These are phyloP conservation scores for Polyploca ridens DNA, from an alignment of 2,888 invertebrate genomes.

Conservation along the genomic window DNA sequence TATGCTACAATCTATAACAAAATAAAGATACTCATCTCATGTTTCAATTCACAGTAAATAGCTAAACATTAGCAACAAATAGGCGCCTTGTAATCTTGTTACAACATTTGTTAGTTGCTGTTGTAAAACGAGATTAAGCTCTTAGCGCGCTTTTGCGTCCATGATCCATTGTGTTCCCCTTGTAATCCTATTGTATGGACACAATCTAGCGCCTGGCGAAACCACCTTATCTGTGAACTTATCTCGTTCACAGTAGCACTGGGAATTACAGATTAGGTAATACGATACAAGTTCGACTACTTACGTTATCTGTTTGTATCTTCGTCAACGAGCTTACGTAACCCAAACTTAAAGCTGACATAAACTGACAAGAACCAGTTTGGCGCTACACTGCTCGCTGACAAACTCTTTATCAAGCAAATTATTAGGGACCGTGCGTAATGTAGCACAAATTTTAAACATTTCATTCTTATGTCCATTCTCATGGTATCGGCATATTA, in stretches of 20 bases:
- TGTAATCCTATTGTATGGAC: slow-evolving; percentile 72
- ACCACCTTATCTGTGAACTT: slow-evolving; percentile 57
- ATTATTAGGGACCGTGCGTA: background rate
- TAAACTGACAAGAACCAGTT: background rate
- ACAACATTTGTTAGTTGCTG: slow-evolving; percentile 55
- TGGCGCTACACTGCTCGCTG: background rate
- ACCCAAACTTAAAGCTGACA: slow-evolving; percentile 3
- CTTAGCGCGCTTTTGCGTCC: slow-evolving; percentile 49
- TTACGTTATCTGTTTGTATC: slow-evolving; percentile 29
- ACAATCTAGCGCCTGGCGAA: slow-evolving; percentile 53
- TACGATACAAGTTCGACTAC: slow-evolving; percentile 29
- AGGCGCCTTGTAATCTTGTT: slow-evolving; percentile 70
- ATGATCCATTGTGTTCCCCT: slow-evolving; percentile 62
- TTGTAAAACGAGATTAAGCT: slow-evolving; percentile 70
- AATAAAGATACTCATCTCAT: slow-evolving; percentile 53
- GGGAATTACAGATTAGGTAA: slow-evolving; percentile 29
- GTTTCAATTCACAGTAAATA: slow-evolving; percentile 35
- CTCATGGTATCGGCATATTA: background rate
- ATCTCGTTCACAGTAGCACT: slow-evolving; percentile 41
- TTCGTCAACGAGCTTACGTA: background rate
- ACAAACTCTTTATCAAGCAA: background rate
- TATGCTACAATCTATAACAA: background rate
- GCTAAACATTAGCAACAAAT: slow-evolving; percentile 40
- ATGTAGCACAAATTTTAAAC: background rate
- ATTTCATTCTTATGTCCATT: background rate